phyloP scores from a whole-genome alignment of 1,140 invertebrate genomes.

The Drosophila tristis region DNA sequence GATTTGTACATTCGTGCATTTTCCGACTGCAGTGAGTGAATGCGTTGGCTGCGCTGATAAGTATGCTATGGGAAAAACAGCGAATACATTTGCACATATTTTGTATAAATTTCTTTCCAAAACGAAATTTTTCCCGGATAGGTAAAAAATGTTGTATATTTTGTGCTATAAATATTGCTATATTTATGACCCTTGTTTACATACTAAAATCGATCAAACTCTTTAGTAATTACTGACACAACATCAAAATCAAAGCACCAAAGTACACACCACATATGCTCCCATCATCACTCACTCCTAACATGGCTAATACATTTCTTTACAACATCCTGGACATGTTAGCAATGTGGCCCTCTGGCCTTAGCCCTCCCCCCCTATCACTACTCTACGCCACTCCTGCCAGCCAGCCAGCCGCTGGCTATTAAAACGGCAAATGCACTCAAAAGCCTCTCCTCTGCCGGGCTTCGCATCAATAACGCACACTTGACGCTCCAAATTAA shows the following conservation, averaged over 20 bases:
- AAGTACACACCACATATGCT: too few relatives aligned
- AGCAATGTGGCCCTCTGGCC: background rate
- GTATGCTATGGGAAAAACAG: too few relatives aligned
- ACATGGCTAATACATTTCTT: background rate
- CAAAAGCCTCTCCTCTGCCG: constrained; percentile 26
- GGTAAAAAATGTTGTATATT: too few relatives aligned
- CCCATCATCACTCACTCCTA: background rate
- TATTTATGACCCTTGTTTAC: background rate
- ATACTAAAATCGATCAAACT: background rate
- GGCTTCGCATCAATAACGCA: constrained; percentile 73
- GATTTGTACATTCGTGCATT: background rate
- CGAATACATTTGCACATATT: too few relatives aligned
- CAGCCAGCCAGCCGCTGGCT: constrained; percentile 22
- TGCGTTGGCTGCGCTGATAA: too few relatives aligned
- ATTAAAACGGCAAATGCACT: constrained; percentile 59
- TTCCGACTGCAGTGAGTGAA: too few relatives aligned
- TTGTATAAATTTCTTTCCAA: too few relatives aligned
- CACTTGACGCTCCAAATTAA: constrained; percentile 81
- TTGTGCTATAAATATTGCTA: too few relatives aligned
- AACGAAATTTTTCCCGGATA: too few relatives aligned
- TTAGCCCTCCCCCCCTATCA: too few relatives aligned
- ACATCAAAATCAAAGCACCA: background rate
- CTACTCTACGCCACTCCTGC: background rate
- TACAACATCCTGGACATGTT: constrained; percentile 2
- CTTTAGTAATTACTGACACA: background rate